A percentile compares a stretch with the other conserved stretches of the same genome.
Evolutionary conservation across 1,140 invertebrate species (phyloP).

Genomic region (Physella acuta): DNA sequence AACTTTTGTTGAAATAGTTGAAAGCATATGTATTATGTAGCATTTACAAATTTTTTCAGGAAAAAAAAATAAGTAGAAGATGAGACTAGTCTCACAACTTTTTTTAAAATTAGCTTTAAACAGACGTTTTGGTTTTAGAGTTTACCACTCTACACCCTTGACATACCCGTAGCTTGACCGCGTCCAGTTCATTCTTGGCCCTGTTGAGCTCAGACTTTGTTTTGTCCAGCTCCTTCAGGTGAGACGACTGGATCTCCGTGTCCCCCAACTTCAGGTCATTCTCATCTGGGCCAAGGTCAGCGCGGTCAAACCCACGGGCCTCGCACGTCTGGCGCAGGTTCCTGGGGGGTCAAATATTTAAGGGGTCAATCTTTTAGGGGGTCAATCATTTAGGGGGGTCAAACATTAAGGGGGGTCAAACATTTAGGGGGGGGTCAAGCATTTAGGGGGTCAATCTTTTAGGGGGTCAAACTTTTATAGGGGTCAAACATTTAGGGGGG

Average conservation of each 20-base stretch:
- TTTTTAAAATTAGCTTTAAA: not conserved
- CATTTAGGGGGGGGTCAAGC: too few relatives aligned
- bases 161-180: slow-evolving; percentile 44
- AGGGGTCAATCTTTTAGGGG: too few relatives aligned
- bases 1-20: too few relatives aligned
- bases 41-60: too few relatives aligned
- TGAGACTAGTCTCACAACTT: not conserved
- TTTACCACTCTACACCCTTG: too few relatives aligned
- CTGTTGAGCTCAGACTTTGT: slow-evolving; percentile 43
- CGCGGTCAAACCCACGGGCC: slow-evolving; percentile 41
- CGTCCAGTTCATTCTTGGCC: slow-evolving; percentile 35
- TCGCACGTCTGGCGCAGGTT: slow-evolving; percentile 47
- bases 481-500: too few relatives aligned
- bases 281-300: slow-evolving; percentile 56
- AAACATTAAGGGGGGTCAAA: too few relatives aligned
- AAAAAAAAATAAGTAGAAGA: not conserved
- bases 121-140: not conserved
- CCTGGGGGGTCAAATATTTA: too few relatives aligned
- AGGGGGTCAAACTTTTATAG: too few relatives aligned
- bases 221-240: slow-evolving; percentile 50
- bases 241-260: slow-evolving; percentile 47
- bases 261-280: slow-evolving; percentile 45
- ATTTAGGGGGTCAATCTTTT: too few relatives aligned
- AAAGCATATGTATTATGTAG: too few relatives aligned
- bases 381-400: too few relatives aligned